Conservation (phyloP, 2,797 vertebrate species). For the Linurgus olivaceus region DNA sequence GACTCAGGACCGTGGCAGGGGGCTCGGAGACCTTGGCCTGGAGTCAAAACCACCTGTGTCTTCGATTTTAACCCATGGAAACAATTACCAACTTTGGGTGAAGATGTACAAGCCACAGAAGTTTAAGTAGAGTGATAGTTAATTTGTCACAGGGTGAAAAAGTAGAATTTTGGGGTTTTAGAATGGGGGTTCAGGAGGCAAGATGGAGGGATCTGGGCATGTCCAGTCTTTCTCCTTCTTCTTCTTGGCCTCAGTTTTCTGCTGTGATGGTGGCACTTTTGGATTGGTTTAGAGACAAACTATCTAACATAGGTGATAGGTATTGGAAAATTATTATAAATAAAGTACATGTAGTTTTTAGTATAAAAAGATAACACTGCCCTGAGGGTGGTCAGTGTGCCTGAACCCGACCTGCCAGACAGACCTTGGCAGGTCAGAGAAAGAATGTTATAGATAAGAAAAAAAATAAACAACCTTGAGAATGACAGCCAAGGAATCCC, state of each 20-base stretch:
- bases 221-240: background rate
- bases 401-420: background rate
- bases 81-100: background rate
- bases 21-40: no score
- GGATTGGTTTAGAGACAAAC: background rate
- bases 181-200: background rate
- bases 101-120: background rate
- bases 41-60: no score
- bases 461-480: background rate
- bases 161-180: background rate
- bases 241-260: background rate
- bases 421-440: rapidly evolving
- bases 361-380: background rate
- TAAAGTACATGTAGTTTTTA: background rate
- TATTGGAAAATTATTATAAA: background rate
- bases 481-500: background rate
- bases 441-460: background rate
- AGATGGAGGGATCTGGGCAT: background rate
- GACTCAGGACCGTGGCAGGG: no score
- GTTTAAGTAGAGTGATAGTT: background rate
- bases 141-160: background rate
- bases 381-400: background rate
- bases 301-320: background rate
- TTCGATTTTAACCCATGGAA: background rate
- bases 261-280: background rate